A percentile compares a stretch with the other conserved stretches of the same genome.
These are phyloP conservation scores for Micrastur ruficollis DNA, from an alignment of 2,797 vertebrate genomes.

Conservation along the genomic window DNA sequence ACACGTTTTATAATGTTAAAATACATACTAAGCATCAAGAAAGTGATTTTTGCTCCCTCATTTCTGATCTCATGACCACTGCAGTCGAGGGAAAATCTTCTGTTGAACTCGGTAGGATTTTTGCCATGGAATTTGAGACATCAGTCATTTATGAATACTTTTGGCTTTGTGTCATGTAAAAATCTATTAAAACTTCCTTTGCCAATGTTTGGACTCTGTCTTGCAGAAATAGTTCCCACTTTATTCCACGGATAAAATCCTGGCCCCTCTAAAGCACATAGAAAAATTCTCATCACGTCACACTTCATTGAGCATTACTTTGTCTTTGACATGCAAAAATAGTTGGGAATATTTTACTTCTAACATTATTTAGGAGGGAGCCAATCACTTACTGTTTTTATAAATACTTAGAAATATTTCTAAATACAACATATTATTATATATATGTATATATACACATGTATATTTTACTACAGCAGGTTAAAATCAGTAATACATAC, in stretches of 20 bases:
- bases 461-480: neutral
- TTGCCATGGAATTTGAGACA: slow-evolving; percentile 44
- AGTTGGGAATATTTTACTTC: neutral
- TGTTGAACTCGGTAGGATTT: neutral
- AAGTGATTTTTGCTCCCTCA: slow-evolving; percentile 14
- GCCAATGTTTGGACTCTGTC: slow-evolving; percentile 43
- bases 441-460: neutral
- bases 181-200: slow-evolving; percentile 55
- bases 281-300: slow-evolving; percentile 22
- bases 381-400: neutral
- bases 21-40: neutral
- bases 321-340: neutral
- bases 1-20: neutral
- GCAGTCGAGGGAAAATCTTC: neutral
- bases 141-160: slow-evolving; percentile 50
- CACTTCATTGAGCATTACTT: slow-evolving; percentile 26
- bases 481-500: neutral
- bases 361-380: neutral
- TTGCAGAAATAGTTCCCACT: slow-evolving; percentile 43
- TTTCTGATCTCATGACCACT: neutral
- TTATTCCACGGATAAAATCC: slow-evolving; percentile 9
- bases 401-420: neutral
- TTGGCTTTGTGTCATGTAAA: slow-evolving; percentile 50
- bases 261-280: neutral
- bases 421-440: neutral